These are phyloP conservation scores for Eulithis prunata DNA, from an alignment of 2,888 invertebrate species.

Conservation along the genomic window DNA sequence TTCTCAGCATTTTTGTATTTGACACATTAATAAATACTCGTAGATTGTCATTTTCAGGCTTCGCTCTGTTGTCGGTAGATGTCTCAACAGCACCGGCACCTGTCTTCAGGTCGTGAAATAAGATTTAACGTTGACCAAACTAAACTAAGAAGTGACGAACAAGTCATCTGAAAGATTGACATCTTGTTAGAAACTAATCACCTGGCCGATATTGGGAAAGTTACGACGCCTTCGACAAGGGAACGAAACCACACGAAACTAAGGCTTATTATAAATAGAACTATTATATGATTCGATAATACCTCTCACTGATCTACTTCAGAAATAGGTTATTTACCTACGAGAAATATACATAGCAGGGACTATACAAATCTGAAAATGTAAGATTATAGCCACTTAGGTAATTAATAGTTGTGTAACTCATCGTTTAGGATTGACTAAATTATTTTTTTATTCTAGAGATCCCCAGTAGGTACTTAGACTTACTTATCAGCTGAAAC, in stretches of 20 bases:
- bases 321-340: background rate
- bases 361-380: too few species aligned
- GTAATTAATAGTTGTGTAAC: too few species aligned
- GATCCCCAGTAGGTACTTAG: too few species aligned
- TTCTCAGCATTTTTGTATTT: too few species aligned
- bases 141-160: slow-evolving; percentile 6
- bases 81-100: background rate
- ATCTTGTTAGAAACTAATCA: slow-evolving; percentile 22
- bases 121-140: background rate
- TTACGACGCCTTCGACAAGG: background rate
- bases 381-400: too few species aligned
- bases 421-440: too few species aligned
- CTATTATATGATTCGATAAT: background rate
- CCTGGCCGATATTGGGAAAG: slow-evolving; percentile 8
- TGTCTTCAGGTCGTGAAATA: background rate
- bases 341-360: too few species aligned
- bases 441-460: too few species aligned
- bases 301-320: background rate
- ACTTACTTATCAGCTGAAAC: too few species aligned
- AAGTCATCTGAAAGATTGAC: slow-evolving; percentile 2
- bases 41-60: too few species aligned
- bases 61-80: too few species aligned
- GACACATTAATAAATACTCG: too few species aligned
- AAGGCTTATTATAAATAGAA: background rate
- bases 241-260: background rate